phyloP scores from a whole-genome alignment of 2,113 vertebrate genomes.

The Anolis sagrei region DNA sequence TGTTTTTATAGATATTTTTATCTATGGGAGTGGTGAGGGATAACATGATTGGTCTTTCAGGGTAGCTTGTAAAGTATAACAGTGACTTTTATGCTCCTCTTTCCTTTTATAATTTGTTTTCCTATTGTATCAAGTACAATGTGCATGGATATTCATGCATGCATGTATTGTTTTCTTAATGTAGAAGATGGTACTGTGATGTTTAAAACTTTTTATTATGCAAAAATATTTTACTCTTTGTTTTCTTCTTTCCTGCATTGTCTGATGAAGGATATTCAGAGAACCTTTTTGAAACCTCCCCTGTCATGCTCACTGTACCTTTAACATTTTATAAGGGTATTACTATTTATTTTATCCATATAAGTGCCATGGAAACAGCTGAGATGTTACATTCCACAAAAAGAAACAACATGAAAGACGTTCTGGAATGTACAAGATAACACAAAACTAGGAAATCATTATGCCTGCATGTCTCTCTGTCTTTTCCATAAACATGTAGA shows the following conservation, averaged over 20 bases:
- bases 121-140: slow-evolving; percentile 32
- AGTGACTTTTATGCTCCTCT: not conserved
- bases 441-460: slow-evolving; percentile 20
- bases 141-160: slow-evolving; percentile 61
- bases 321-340: slow-evolving; percentile 81
- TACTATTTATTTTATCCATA: slow-evolving; percentile 68
- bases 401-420: slow-evolving; percentile 36
- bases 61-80: not conserved
- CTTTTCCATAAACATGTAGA: slow-evolving; percentile 13
- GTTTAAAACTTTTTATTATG: slow-evolving; percentile 57
- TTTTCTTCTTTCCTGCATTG: slow-evolving; percentile 71
- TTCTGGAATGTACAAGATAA: slow-evolving; percentile 36
- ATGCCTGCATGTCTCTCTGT: not conserved
- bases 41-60: not conserved
- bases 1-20: no score
- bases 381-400: slow-evolving; percentile 34
- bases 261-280: slow-evolving; percentile 81
- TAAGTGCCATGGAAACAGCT: slow-evolving; percentile 42
- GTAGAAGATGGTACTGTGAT: slow-evolving; percentile 61
- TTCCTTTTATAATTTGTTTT: slow-evolving; percentile 18
- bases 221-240: slow-evolving; percentile 64
- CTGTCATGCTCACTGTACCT: slow-evolving; percentile 76
- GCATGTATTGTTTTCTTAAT: slow-evolving; percentile 60
- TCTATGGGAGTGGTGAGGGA: not conserved
- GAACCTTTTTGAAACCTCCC: slow-evolving; percentile 81